These are phyloP conservation scores for Clepsis dumicolana DNA, from an alignment of 2,888 invertebrate species.

Conservation along the genomic window DNA sequence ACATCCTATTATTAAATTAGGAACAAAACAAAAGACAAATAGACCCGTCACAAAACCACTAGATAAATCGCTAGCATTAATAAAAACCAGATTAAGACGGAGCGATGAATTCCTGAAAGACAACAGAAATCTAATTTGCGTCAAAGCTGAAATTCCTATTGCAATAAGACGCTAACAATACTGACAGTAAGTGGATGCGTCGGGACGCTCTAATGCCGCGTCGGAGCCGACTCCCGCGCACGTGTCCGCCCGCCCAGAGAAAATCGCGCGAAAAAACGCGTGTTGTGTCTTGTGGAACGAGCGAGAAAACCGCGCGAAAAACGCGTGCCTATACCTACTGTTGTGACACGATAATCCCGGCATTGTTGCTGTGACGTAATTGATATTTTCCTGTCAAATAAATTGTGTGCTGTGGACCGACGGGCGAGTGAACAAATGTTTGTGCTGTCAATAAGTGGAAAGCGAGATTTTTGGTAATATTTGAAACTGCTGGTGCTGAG, in stretches of 20 bases:
- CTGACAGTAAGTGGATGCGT: constrained; percentile 69
- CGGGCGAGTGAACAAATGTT: constrained; percentile 68
- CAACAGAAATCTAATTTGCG: constrained; percentile 38
- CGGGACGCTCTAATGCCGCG: constrained; percentile 71
- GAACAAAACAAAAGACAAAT: constrained; percentile 26
- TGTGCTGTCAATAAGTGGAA: constrained; percentile 71
- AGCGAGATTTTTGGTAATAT: constrained; percentile 57
- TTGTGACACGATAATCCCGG: constrained; percentile 45
- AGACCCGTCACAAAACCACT: constrained; percentile 21
- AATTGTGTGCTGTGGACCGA: constrained; percentile 52
- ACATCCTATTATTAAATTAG: constrained; percentile 2
- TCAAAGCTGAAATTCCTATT: constrained; percentile 52
- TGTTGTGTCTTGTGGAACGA: constrained; percentile 23
- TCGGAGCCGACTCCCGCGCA: constrained; percentile 78
- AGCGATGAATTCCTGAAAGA: constrained; percentile 39
- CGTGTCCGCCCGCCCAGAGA: constrained; percentile 80
- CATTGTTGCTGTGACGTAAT: constrained; percentile 46
- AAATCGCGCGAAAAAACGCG: constrained; percentile 44
- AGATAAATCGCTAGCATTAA: constrained; percentile 36
- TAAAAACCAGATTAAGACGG: constrained; percentile 39
- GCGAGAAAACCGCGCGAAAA: constrained; percentile 41
- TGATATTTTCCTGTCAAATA: constrained; percentile 45
- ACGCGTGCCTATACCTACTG: constrained; percentile 33
- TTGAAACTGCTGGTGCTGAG: constrained; percentile 53
- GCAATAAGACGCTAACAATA: constrained; percentile 68